A percentile compares a stretch with the other conserved stretches of the same genome.
These are phyloP conservation scores for Poecile atricapillus DNA, from an alignment of 2,113 vertebrate genomes.

Conservation along the genomic window DNA sequence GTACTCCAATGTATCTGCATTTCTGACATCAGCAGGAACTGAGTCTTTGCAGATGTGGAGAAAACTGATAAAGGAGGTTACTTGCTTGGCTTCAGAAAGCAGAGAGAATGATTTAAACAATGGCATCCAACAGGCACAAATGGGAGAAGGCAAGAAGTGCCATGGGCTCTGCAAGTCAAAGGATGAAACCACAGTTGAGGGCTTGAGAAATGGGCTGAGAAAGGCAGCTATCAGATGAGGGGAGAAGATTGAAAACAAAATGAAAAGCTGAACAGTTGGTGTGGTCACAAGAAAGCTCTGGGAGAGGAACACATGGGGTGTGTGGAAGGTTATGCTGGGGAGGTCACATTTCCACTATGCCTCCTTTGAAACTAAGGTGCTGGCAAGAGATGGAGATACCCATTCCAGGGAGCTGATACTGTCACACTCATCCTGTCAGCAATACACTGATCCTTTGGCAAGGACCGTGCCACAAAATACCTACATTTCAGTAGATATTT, in stretches of 20 bases:
- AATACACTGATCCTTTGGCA: background rate
- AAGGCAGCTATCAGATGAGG: background rate
- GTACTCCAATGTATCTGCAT: background rate
- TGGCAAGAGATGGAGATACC: background rate
- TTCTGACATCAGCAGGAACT: background rate
- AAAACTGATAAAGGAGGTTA: background rate
- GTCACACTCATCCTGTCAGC: background rate
- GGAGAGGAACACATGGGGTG: background rate
- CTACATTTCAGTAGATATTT: background rate
- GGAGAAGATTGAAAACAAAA: background rate
- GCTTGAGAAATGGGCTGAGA: background rate
- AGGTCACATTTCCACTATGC: background rate
- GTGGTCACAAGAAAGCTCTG: background rate
- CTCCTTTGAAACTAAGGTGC: background rate
- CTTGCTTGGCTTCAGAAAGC: background rate
- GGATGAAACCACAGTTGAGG: background rate
- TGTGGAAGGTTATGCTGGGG: background rate
- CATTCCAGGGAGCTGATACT: background rate
- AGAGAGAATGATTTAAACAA: background rate
- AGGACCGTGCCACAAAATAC: background rate
- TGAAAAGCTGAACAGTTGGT: background rate
- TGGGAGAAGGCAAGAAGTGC: rapidly evolving
- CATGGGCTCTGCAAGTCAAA: background rate
- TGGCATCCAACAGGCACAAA: background rate
- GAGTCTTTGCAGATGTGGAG: background rate